Conservation (phyloP, 1,140 invertebrate genomes). For the Hycleus phaleratus region DNA sequence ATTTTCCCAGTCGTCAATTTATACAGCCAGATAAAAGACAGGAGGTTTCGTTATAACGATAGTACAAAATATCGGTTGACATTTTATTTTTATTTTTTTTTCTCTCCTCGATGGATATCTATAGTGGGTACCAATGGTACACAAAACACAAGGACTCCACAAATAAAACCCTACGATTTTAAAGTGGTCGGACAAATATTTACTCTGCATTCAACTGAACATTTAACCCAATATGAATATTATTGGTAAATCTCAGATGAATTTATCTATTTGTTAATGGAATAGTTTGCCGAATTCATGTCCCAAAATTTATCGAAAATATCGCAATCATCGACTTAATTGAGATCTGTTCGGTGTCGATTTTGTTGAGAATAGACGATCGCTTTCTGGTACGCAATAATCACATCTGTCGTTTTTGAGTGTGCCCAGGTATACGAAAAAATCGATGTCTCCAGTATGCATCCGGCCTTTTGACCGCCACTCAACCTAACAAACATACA, state of each 20-base stretch:
- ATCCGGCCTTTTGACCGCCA: conserved; percentile 2
- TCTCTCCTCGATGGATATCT: no score
- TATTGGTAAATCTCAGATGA: no score
- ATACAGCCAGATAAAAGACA: no score
- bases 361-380: no score
- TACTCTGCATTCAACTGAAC: not conserved
- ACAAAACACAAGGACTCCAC: conserved; percentile 6
- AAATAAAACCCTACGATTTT: conserved; percentile 10
- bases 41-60: conserved; percentile 14
- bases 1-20: not conserved
- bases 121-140: no score
- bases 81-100: conserved; percentile 12
- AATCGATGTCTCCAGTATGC: not conserved
- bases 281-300: no score
- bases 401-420: conserved; percentile 4
- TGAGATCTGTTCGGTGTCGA: no score
- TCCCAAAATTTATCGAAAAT: no score
- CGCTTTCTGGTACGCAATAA: not conserved
- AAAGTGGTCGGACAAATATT: conserved; percentile 27
- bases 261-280: no score
- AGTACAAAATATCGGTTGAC: conserved; percentile 30
- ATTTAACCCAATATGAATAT: not conserved
- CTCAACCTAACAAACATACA: conserved; percentile 4
- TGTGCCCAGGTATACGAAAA: not conserved
- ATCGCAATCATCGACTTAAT: no score